A percentile compares a stretch with the other conserved stretches of the same genome.
Evolutionary conservation across 2,888 invertebrate species (phyloP).

Genomic region (Hirtodrosophila trivittata): DNA sequence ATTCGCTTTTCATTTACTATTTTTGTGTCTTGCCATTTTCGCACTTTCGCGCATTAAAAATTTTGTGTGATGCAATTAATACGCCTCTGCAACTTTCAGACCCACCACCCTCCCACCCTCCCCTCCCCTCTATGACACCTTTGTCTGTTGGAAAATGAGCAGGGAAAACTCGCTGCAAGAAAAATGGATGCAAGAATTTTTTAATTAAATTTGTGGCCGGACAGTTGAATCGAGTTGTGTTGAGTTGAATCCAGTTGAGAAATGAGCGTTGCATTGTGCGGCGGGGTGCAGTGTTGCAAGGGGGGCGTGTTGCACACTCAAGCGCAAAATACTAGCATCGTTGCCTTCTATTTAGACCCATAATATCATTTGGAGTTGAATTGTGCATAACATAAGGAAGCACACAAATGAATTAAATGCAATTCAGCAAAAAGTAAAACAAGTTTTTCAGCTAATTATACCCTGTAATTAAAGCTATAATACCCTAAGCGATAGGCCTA

Average conservation of each 20-base stretch:
- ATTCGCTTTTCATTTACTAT: constrained; percentile 53
- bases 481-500: too few relatives aligned
- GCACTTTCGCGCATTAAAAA: constrained; percentile 76
- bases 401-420: constrained; percentile 15
- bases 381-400: constrained; percentile 53
- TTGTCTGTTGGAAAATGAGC: constrained; percentile 10
- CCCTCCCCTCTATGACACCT: too few relatives aligned
- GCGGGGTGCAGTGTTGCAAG: constrained; percentile 20
- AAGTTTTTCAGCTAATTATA: not conserved
- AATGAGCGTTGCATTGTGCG: constrained; percentile 43
- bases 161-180: constrained; percentile 17
- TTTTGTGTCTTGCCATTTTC: constrained; percentile 68
- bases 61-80: constrained; percentile 76
- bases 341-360: constrained; percentile 50
- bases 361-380: constrained; percentile 70
- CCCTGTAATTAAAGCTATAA: constrained; percentile 1
- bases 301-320: constrained; percentile 37
- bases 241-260: constrained; percentile 52
- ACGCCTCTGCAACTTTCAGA: constrained; percentile 43
- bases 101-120: too few relatives aligned
- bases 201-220: constrained; percentile 75
- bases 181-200: constrained; percentile 75
- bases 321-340: constrained; percentile 51
- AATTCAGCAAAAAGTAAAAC: constrained; percentile 1
- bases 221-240: constrained; percentile 56